A percentile compares a stretch with the other conserved stretches of the same genome.
These are phyloP conservation scores for Cephus pulcher DNA, from an alignment of 2,888 invertebrate species.

Conservation along the genomic window DNA sequence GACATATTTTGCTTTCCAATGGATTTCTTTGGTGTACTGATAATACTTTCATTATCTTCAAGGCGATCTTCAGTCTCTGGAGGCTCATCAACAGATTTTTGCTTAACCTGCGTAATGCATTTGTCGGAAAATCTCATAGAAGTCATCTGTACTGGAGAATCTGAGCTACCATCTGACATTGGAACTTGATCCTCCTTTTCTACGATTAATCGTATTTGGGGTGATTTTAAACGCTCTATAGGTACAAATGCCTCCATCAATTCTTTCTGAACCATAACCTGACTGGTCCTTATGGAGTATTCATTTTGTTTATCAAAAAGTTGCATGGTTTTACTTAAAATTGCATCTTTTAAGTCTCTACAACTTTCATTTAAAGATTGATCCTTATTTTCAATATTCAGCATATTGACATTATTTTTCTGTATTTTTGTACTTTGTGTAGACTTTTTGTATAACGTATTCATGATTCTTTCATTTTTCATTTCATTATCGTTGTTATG, in stretches of 20 bases:
- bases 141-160: conserved; percentile 25
- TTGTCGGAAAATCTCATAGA: not conserved
- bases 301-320: conserved; percentile 44
- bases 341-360: conserved; percentile 42
- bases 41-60: conserved; percentile 23
- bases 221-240: conserved; percentile 17
- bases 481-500: not conserved
- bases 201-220: conserved; percentile 21
- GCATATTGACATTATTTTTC: not conserved
- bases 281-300: conserved; percentile 35
- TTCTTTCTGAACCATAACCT: conserved; percentile 27
- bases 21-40: conserved; percentile 29
- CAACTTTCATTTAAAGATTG: conserved; percentile 37
- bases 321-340: conserved; percentile 47
- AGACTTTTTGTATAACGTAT: not conserved
- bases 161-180: conserved; percentile 25
- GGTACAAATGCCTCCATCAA: conserved; percentile 10
- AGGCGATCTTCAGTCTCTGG: conserved; percentile 1
- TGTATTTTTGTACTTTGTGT: too few relatives aligned
- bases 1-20: conserved; percentile 6
- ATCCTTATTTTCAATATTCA: conserved; percentile 34
- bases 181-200: conserved; percentile 29
- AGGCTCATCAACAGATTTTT: not conserved
- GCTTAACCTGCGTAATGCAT: not conserved
- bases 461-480: not conserved